Evolutionary conservation across 2,888 invertebrate genomes (phyloP), one percentile per base, ranked within the genome.

Genomic region (Stegophylla sp.): DNA sequence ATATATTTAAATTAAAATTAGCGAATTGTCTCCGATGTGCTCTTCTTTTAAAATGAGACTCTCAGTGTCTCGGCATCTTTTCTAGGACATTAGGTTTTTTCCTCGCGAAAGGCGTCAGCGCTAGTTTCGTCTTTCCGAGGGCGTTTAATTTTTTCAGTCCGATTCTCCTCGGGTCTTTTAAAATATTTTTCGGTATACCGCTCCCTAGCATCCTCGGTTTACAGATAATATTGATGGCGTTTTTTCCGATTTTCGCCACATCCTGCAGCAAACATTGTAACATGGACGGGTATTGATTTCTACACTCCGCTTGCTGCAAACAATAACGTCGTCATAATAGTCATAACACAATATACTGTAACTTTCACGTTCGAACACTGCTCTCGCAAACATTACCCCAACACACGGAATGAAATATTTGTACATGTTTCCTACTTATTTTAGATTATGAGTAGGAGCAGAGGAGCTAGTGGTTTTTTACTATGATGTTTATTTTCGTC

Each of bases 291-390:
- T n/a, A 1, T 7, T 41, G 0, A 7, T n/a, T 15, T 15, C n/a
- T 41, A 53, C 63, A 66, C 26, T 76, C 43, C 43, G 9, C 43
- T 66, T 26, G 75, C 75, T 76, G 75, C 43, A 15, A 76, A 74
- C 61, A 74, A 63, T 26, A 59, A 72, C 56, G 41, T 41, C 23
- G 12, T 56, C 56, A 67, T n/a, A 10, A 56, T 10, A 56, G 12
- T 56, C 56, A 67, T 12, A 10, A 56, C 1, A 53, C 53, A 53
- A 53, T 23, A 56, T 56, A 20, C 23, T 20, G 56, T 12, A 10
- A 10, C 56, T 15, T 45, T 45, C 12, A 45, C 45, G 45, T 13
- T 45, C 2, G 12, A 13, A 4, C 45, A 12, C 45, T 43, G 10
- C 43, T 43, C 43, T 43, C 10, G 43, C 10, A 10, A 43, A 9